phyloP scores from a whole-genome alignment of 2,797 vertebrate genomes.

The Peromyscus eremicus region DNA sequence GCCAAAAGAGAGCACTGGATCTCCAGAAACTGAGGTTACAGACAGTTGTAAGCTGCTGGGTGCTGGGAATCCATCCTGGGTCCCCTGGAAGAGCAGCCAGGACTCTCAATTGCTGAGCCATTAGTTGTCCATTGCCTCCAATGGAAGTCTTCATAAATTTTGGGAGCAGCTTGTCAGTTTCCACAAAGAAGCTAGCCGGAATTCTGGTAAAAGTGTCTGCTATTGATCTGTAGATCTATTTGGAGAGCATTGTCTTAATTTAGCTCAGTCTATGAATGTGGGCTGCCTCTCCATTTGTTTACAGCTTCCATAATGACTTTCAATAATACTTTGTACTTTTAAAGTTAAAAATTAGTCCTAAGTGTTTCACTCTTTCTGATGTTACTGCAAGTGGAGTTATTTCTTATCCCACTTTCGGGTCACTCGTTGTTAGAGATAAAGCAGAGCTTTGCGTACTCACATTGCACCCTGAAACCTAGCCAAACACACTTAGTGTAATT shows the following conservation, averaged over 20 bases:
- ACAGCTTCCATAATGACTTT: constrained; percentile 31
- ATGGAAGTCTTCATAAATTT: constrained; percentile 34
- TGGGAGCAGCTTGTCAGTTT: constrained; percentile 19
- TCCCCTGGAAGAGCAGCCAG: background rate
- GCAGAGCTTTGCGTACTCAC: background rate
- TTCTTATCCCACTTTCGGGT: background rate
- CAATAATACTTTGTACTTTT: background rate
- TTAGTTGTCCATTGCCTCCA: background rate
- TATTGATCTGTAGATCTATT: background rate
- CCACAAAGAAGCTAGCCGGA: background rate
- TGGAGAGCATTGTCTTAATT: background rate
- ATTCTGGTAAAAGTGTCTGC: background rate
- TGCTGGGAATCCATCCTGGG: background rate
- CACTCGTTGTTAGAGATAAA: constrained; percentile 7
- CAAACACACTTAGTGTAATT: constrained; percentile 23
- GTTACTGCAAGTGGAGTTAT: background rate
- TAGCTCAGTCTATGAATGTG: background rate
- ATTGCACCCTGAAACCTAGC: background rate
- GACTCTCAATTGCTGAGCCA: background rate
- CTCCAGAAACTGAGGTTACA: background rate
- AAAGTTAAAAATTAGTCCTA: background rate
- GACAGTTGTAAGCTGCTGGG: background rate
- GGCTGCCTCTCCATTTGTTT: constrained; percentile 4
- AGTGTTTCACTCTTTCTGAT: background rate
- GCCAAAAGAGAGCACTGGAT: background rate